These are phyloP conservation scores for Tetragonula carbonaria DNA, from an alignment of 2,888 invertebrate genomes.

Conservation along the genomic window DNA sequence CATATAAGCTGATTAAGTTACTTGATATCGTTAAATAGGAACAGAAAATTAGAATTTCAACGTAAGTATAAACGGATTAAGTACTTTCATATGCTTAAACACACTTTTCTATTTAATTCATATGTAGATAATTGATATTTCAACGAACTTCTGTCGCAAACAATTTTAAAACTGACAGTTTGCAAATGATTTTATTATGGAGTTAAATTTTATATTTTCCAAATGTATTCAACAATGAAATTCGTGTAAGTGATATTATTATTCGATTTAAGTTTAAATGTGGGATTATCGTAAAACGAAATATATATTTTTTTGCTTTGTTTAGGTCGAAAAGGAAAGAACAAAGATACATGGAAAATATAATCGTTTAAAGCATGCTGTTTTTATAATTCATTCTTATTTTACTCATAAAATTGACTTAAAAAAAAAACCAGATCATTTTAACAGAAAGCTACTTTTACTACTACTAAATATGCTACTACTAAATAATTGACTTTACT, in stretches of 20 bases:
- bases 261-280: background rate
- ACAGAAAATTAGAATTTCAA: background rate
- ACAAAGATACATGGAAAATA: background rate
- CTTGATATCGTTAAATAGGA: background rate
- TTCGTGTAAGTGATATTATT: background rate
- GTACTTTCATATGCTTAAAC: background rate
- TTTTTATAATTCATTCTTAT: no score
- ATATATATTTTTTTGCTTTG: background rate
- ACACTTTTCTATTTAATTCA: background rate
- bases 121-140: background rate
- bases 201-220: background rate
- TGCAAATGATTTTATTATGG: background rate
- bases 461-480: no score
- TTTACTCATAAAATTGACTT: no score
- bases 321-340: background rate
- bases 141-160: background rate
- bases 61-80: background rate
- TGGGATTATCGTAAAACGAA: background rate
- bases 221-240: background rate
- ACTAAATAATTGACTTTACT: no score
- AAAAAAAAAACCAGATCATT: no score
- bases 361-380: no score
- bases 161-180: background rate
- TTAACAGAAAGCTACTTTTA: no score
- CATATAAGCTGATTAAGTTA: background rate